Percentiles rank a stretch among this genome's conserved stretches.
Conservation (phyloP, 2,888 invertebrate genomes). For the Microctonus hyperodae region DNA sequence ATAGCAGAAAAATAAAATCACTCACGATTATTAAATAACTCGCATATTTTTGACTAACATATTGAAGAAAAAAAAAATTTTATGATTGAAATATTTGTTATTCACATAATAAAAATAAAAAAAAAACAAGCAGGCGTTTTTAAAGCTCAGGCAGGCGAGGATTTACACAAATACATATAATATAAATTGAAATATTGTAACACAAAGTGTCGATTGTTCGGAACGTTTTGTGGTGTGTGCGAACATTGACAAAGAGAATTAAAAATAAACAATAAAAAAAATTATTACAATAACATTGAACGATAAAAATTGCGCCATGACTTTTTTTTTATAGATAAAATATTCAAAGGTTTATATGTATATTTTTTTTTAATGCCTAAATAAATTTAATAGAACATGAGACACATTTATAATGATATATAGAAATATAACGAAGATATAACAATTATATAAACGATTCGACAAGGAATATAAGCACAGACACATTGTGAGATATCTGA, state of each 20-base stretch:
- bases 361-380: background rate
- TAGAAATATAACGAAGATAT: slow-evolving; percentile 13
- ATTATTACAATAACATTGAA: background rate
- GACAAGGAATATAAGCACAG: slow-evolving; percentile 44
- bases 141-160: slow-evolving; percentile 51
- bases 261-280: slow-evolving; percentile 3
- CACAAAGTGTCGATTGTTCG: slow-evolving; percentile 12
- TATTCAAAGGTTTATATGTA: background rate
- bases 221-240: slow-evolving; percentile 12
- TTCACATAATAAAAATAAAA: slow-evolving; percentile 40
- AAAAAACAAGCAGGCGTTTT: slow-evolving; percentile 51
- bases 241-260: background rate
- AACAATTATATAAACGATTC: slow-evolving; percentile 15
- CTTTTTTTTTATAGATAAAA: slow-evolving; percentile 5
- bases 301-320: slow-evolving; percentile 11
- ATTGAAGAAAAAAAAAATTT: background rate
- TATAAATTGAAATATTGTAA: background rate
- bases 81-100: slow-evolving; percentile 1
- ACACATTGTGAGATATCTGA: slow-evolving; percentile 54
- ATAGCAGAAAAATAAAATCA: too few relatives aligned
- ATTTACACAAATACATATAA: background rate
- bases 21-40: background rate
- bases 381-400: background rate
- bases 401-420: slow-evolving; percentile 8
- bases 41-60: background rate